Percentiles rank a stretch among this genome's conserved stretches.
These are phyloP conservation scores for Volucella inanis DNA, from an alignment of 2,888 invertebrate species.

Conservation along the genomic window DNA sequence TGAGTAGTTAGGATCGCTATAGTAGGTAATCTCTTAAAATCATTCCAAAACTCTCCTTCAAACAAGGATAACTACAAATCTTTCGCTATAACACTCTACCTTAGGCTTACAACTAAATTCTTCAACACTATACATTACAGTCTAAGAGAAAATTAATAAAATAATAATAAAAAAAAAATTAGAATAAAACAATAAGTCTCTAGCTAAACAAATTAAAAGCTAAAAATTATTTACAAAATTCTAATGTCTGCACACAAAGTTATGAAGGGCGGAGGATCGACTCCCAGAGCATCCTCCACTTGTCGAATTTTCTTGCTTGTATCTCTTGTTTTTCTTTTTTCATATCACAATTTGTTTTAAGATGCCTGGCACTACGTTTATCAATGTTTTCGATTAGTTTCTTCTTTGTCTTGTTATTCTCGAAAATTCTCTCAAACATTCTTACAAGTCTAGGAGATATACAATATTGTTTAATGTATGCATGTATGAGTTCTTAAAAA, in stretches of 20 bases:
- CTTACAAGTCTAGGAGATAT: constrained; percentile 52
- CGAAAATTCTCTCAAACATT: constrained; percentile 20
- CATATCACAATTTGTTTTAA: constrained; percentile 69
- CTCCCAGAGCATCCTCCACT: constrained; percentile 18
- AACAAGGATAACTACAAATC: constrained; percentile 26
- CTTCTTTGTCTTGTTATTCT: constrained; percentile 20
- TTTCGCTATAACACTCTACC: constrained; percentile 35
- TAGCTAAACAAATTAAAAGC: constrained; percentile 50
- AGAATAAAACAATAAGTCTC: constrained; percentile 59
- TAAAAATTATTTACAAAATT: constrained; percentile 66
- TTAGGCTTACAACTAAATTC: constrained; percentile 48
- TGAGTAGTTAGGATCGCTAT: constrained; percentile 24
- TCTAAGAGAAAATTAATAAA: constrained; percentile 26
- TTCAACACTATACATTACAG: constrained; percentile 56
- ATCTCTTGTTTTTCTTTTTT: constrained; percentile 30
- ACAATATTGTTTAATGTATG: constrained; percentile 13
- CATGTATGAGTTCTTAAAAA: constrained; percentile 71
- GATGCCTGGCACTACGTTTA: constrained; percentile 64
- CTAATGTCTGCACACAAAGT: constrained; percentile 64
- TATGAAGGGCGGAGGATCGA: constrained; percentile 22
- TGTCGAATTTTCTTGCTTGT: constrained; percentile 47
- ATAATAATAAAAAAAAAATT: background rate
- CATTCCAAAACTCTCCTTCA: too few species aligned
- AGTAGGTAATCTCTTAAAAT: too few species aligned
- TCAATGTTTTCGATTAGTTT: background rate